Percentiles rank a stretch among this genome's conserved stretches.
phyloP scores from a whole-genome alignment of 2,113 vertebrate species.

The Spilogale gracilis region DNA sequence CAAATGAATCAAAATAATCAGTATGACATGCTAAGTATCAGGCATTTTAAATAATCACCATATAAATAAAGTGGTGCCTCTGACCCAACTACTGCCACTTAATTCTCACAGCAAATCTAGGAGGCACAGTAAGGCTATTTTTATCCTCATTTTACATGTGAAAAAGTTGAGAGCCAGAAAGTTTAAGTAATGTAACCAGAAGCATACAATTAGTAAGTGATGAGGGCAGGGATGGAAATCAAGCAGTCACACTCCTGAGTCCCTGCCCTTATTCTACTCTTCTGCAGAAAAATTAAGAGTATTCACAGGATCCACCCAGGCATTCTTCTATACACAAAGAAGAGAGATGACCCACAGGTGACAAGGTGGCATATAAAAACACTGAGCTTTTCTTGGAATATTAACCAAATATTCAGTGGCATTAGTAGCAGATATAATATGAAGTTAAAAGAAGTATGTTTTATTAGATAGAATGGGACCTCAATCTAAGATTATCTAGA shows the following conservation, averaged over 20 bases:
- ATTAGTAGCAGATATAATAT: background rate
- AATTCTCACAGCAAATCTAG: background rate
- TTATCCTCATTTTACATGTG: background rate
- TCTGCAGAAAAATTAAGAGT: background rate
- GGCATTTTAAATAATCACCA: background rate
- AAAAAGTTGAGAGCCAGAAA: background rate
- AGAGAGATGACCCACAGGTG: background rate
- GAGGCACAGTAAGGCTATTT: background rate
- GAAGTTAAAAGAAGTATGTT: background rate
- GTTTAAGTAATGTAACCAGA: background rate
- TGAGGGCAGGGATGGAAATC: background rate
- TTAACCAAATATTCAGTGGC: background rate
- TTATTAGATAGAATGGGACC: background rate
- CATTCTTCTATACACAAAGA: background rate
- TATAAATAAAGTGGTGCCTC: background rate
- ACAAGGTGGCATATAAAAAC: background rate
- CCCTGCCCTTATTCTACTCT: background rate
- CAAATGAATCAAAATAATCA: background rate
- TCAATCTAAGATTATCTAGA: background rate
- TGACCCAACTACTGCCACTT: background rate
- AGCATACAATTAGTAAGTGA: background rate
- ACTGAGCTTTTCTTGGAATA: background rate
- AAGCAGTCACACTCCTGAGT: background rate
- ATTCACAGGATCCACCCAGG: background rate
- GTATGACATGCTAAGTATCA: background rate